These are phyloP conservation scores for Heliothis peltigera DNA, from an alignment of 2,888 invertebrate species.

Conservation along the genomic window DNA sequence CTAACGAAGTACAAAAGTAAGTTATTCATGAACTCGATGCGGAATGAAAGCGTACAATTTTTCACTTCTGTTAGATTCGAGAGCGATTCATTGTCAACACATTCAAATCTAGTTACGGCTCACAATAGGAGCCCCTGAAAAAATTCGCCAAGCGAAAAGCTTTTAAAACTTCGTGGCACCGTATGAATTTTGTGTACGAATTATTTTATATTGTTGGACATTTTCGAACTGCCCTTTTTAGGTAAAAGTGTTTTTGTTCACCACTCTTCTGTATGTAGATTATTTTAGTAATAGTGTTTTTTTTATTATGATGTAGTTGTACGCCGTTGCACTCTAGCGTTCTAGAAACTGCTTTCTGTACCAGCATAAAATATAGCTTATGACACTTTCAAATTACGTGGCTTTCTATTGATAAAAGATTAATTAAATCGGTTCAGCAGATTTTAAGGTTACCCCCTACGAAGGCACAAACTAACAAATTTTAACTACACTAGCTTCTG, in stretches of 20 bases:
- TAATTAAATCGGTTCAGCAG: too few relatives aligned
- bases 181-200: constrained; percentile 5
- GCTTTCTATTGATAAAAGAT: too few relatives aligned
- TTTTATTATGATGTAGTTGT: too few relatives aligned
- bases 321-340: too few relatives aligned
- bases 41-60: constrained; percentile 45
- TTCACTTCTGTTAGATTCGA: constrained; percentile 44
- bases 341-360: too few relatives aligned
- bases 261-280: too few relatives aligned
- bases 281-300: too few relatives aligned
- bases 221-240: background rate
- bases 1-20: constrained; percentile 35
- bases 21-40: constrained; percentile 59
- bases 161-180: constrained; percentile 35
- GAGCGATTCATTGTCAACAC: constrained; percentile 64
- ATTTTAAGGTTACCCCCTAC: too few relatives aligned
- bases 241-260: background rate
- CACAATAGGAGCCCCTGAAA: constrained; percentile 55
- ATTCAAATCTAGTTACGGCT: constrained; percentile 61
- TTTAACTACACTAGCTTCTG: too few relatives aligned
- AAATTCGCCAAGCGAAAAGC: constrained; percentile 39
- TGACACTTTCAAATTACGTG: too few relatives aligned
- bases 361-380: too few relatives aligned
- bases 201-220: background rate
- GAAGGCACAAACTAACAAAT: too few relatives aligned